Evolutionary conservation across 2,113 vertebrate species (phyloP).

Genomic region (Pterocles burchelli): DNA sequence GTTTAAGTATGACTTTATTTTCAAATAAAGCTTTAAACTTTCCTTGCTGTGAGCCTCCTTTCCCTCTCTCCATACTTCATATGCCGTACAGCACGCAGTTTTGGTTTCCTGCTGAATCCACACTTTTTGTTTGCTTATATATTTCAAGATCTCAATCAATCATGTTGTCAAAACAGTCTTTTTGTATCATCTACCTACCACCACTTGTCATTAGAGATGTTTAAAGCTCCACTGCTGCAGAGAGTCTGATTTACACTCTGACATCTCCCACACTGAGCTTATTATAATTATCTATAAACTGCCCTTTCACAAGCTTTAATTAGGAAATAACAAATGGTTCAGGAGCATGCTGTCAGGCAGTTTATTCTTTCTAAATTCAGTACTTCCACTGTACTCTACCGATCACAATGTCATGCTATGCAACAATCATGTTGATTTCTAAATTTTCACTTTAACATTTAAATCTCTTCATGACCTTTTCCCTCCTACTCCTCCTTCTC

Average conservation of each 20-base stretch:
- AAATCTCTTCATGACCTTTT: constrained; percentile 53
- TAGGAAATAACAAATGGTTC: constrained; percentile 55
- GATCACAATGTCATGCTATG: constrained; percentile 47
- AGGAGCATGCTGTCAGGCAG: constrained; percentile 23
- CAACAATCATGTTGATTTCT: constrained; percentile 45
- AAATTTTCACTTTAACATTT: constrained; percentile 49
- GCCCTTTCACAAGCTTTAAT: constrained; percentile 63
- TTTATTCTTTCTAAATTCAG: constrained; percentile 63
- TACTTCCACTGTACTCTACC: constrained; percentile 24
- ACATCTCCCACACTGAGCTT: constrained; percentile 58
- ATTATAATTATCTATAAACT: constrained; percentile 50
- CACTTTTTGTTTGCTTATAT: constrained; percentile 50
- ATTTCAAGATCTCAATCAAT: constrained; percentile 58
- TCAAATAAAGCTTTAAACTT: neutral
- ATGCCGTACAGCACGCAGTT: neutral
- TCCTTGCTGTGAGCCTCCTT: neutral
- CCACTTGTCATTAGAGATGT: constrained; percentile 43
- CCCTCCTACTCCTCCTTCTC: constrained; percentile 13
- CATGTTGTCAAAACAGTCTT: constrained; percentile 65
- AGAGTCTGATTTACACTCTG: constrained; percentile 48
- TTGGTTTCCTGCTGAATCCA: constrained; percentile 39
- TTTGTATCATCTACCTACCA: constrained; percentile 58
- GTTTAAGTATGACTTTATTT: neutral
- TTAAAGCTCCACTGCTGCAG: constrained; percentile 50
- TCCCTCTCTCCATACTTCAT: neutral